These are phyloP conservation scores for Sminthurides aquaticus DNA, from an alignment of 2,888 invertebrate genomes.

Conservation along the genomic window DNA sequence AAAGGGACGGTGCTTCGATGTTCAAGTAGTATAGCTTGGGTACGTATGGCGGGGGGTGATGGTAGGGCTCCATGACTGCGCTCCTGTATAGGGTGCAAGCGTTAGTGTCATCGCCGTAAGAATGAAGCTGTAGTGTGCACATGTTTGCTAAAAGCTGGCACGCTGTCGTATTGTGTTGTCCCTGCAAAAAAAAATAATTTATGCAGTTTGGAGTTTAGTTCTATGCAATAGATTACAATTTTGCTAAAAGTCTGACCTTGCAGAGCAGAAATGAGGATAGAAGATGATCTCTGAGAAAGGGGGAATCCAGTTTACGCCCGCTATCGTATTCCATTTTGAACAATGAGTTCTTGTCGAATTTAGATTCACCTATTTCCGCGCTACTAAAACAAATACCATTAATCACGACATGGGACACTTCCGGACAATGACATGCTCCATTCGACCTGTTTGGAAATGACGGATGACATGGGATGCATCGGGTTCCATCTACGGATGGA, in stretches of 20 bases:
- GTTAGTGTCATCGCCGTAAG: constrained; percentile 47
- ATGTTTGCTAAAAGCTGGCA: constrained; percentile 63
- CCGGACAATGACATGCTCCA: constrained; percentile 47
- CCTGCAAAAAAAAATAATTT: constrained; percentile 43
- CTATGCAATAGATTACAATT: neutral
- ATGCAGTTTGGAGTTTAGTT: too few species aligned
- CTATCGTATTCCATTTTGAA: constrained; percentile 47
- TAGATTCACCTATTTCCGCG: constrained; percentile 21
- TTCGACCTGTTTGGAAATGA: constrained; percentile 30
- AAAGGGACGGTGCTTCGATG: constrained; percentile 49
- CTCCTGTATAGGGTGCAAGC: constrained; percentile 31
- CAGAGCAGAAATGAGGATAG: constrained; percentile 48
- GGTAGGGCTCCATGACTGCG: constrained; percentile 26
- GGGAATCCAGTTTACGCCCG: constrained; percentile 46
- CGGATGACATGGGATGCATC: constrained; percentile 48
- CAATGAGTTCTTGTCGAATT: constrained; percentile 25
- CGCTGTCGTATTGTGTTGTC: constrained; percentile 50
- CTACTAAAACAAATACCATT: constrained; percentile 47
- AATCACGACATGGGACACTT: constrained; percentile 45
- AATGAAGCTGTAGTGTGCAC: constrained; percentile 56
- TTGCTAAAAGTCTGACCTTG: constrained; percentile 46
- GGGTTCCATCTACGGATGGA: constrained; percentile 47
- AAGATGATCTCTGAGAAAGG: constrained; percentile 48
- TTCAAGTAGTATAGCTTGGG: constrained; percentile 51
- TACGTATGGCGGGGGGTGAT: constrained; percentile 32